Conservation (phyloP, 1,140 invertebrate species). For the Aplysia californica region DNA sequence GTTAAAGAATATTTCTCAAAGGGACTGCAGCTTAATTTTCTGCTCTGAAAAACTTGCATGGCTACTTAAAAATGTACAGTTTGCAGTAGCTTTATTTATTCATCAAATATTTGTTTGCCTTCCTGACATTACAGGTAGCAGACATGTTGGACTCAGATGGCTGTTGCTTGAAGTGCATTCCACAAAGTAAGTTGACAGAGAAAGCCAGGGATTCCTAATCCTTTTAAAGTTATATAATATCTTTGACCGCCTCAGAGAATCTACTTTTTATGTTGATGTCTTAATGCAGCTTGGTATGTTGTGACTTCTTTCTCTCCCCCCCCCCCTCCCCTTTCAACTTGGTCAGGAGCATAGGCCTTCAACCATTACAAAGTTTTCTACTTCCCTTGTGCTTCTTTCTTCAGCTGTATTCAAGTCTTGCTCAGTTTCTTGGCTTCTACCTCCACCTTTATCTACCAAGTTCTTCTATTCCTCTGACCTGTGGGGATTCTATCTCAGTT, state of each 20-base stretch:
- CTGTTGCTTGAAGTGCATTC: conserved; percentile 43
- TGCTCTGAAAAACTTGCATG: no score
- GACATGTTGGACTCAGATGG: conserved; percentile 35
- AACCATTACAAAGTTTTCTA: neutral
- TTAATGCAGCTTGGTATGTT: neutral
- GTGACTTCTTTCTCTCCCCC: neutral
- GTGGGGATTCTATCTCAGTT: no score
- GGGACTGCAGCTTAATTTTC: no score
- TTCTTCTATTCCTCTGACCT: no score
- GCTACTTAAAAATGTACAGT: no score
- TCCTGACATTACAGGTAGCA: conserved; percentile 38
- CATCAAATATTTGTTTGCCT: no score
- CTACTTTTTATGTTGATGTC: neutral
- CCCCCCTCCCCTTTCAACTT: neutral
- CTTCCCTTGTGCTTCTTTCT: no score
- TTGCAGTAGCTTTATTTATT: no score
- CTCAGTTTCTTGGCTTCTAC: no score
- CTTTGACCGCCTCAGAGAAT: neutral
- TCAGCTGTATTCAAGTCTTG: no score
- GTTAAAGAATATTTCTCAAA: no score
- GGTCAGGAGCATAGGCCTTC: neutral
- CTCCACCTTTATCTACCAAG: no score
- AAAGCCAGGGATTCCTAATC: neutral
- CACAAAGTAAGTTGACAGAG: conserved; percentile 32
- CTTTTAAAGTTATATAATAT: neutral